Base-by-base conservation (phyloP, 2,797 vertebrate genomes). In the Agapornis canus region DNA sequence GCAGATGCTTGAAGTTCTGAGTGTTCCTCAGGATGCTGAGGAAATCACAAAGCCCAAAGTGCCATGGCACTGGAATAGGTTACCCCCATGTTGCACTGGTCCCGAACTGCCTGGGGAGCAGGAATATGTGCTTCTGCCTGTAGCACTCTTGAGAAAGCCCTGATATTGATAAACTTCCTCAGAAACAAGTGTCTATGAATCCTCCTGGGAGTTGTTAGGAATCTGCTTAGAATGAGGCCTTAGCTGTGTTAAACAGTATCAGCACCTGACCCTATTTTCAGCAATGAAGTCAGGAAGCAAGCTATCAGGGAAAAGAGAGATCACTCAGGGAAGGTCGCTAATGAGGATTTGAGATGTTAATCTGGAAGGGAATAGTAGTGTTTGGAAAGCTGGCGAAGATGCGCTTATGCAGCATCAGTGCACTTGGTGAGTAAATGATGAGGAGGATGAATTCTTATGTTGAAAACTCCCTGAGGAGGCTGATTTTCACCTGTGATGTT, bases 21-120 rank as follows among this genome's bases (percentile, higher is more conserved):
- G 43, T 11, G 11, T 43, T 81, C 47, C 89, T 32, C n/a, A 69
- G 69, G 39, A 11, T 42, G 54, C 52, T 20, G 32, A 64, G 29
- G 64, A 20, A 69, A 60, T 13, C 25, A 4, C 9, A n/a, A 68
- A 59, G 39, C 11, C 20, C 22, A 0, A 39, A 64, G 21, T 25
- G 23, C 35, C 43, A 22, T 0, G 0, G 20, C 51, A 56, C 42
- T 80, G 72, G n/a, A 27, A 31, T 3, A 19, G 8, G 37, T 70
- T 76, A 25, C 27, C 45, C 13, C 45, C 20, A 32, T 48, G 54
- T 80, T 86, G 12, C 10, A 5, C 9, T 59, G 45, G 10, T 77
- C 19, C 66, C 26, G 32, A 94, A 42, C 49, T 65, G 32, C 29
- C 42, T 39, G 20, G 37, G 16, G 49, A 79, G 43, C 27, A 48